Evolutionary conservation across 2,888 invertebrate species (phyloP), one percentile per base, ranked within the genome.

Genomic region (Lypha dubia): DNA sequence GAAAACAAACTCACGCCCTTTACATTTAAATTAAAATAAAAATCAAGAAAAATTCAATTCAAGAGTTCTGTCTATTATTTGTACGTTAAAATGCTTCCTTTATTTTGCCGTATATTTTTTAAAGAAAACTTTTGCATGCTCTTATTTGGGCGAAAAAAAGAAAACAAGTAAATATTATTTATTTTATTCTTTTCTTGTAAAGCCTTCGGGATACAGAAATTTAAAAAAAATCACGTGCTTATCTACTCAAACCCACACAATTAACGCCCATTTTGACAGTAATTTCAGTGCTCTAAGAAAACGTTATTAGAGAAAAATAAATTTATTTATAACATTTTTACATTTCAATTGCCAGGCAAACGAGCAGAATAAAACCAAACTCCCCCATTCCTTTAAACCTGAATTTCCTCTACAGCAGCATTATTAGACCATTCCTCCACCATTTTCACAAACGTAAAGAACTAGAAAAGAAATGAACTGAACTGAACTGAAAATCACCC

Each of bases 201-300:
- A 70, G 87, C 88, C 89, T 88, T 86, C 76, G 79, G 89, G 89
- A 88, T 86, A 87, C 86, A 86, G 86, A 89, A 87, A 87, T 90
- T 86, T 87, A 87, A 86, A 88, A 90, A 89, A 90, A 89, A 89
- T 89, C 89, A 89, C 90, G 89, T 90, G 89, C 89, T 89, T 89
- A 89, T 89, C 89, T 90, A 86, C 87, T 84, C 89, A 88, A 89
- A 87, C 89, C 89, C 89, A 86, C 87, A 89, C 89, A 89, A 89
- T 89, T 89, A 89, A 89, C 89, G 90, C 90, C 89, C 90, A 90
- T 90, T 90, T 85, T 80, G 80, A 84, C 84, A 84, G 84, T 84
- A 84, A 84, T 81, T 84, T 84, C 77, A 70, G 28, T 75, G 71
- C 38, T 63, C 46, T 49, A 63, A 74, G 79, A 79, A 67, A 67